Conservation (phyloP, 2,113 vertebrate genomes). For the Lasiurus borealis region DNA sequence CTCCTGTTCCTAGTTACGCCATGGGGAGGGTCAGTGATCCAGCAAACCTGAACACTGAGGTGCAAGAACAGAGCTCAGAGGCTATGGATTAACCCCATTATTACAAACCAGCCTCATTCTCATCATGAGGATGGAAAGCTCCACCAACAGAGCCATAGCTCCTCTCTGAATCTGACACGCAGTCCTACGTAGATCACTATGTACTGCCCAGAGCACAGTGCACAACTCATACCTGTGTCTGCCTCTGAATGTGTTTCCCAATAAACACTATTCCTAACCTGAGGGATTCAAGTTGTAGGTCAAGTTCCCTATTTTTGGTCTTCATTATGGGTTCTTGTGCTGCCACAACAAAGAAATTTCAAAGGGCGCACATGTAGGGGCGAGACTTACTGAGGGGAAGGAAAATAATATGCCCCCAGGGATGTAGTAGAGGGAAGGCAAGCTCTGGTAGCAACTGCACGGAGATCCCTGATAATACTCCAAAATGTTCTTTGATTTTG, state of each 20-base stretch:
- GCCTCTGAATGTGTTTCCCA: background rate
- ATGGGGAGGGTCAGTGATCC: background rate
- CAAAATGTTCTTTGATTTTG: background rate
- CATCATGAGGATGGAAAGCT: background rate
- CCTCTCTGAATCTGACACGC: background rate
- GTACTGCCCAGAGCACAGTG: background rate
- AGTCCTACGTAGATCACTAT: background rate
- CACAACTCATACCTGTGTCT: background rate
- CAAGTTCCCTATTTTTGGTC: background rate
- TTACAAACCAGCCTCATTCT: background rate
- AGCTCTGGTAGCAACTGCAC: background rate
- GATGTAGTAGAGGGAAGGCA: background rate
- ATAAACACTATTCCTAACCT: background rate
- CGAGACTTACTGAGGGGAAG: background rate
- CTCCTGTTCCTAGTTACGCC: background rate
- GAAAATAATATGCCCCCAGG: background rate
- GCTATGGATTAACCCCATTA: background rate
- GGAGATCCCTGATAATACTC: background rate
- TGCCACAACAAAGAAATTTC: background rate
- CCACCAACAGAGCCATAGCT: background rate
- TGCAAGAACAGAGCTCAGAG: background rate
- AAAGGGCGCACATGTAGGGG: background rate
- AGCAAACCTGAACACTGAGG: background rate
- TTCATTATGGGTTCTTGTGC: background rate
- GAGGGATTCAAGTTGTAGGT: rapidly evolving